phyloP scores from a whole-genome alignment of 2,113 vertebrate genomes.

The Fulica atra region DNA sequence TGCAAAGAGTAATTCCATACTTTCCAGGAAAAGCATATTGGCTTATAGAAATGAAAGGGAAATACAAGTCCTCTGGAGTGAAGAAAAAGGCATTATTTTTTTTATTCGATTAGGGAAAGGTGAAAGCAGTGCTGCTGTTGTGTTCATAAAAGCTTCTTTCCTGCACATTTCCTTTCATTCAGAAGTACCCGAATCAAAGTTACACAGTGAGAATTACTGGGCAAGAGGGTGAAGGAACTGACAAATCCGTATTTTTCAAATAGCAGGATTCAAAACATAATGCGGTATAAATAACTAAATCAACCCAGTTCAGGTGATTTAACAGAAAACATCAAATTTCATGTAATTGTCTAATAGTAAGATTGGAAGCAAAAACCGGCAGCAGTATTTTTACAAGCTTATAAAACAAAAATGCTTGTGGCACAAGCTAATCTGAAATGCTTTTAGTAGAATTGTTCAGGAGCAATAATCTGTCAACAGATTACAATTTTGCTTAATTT shows the following conservation, averaged over 20 bases:
- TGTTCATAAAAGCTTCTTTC: neutral
- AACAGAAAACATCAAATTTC: constrained; percentile 53
- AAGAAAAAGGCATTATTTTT: neutral
- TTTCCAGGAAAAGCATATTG: neutral
- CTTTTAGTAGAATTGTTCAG: constrained; percentile 84
- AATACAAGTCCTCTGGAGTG: neutral
- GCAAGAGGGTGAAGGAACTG: constrained; percentile 3
- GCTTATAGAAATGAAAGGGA: neutral
- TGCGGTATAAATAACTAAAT: neutral
- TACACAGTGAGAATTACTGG: constrained; percentile 11
- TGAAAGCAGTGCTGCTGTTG: constrained; percentile 29
- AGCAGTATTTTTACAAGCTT: constrained; percentile 73
- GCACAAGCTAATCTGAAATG: constrained; percentile 80
- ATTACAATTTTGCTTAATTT: constrained; percentile 90
- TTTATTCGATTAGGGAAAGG: neutral
- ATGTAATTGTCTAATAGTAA: constrained; percentile 35
- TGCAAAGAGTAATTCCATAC: neutral
- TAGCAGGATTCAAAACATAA: constrained; percentile 9
- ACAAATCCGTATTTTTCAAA: neutral
- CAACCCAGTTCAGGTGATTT: constrained; percentile 35
- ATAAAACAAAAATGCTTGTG: constrained; percentile 78
- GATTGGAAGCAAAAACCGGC: constrained; percentile 46
- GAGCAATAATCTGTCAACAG: constrained; percentile 86
- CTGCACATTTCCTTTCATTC: constrained; percentile 2
- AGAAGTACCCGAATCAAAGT: constrained; percentile 21